Evolutionary conservation across 2,113 vertebrate species (phyloP).

Genomic region (Eira barbara): DNA sequence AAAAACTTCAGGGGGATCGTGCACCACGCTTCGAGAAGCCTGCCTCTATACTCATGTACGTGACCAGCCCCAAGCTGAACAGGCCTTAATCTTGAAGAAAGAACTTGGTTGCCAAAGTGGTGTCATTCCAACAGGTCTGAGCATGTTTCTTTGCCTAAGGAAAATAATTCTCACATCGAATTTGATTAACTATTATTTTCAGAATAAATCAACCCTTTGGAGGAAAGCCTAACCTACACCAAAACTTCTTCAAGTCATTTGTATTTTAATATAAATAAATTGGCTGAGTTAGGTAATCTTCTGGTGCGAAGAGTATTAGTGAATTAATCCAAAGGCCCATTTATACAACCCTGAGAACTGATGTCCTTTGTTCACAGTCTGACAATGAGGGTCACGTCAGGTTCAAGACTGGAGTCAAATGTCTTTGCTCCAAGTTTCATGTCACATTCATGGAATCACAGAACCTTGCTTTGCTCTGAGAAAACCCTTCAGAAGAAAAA

Average conservation of each 20-base stretch:
- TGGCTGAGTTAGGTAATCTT: neutral
- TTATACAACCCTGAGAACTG: neutral
- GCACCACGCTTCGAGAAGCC: neutral
- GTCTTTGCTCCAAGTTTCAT: neutral
- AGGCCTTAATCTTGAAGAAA: neutral
- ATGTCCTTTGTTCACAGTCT: neutral
- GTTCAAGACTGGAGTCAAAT: neutral
- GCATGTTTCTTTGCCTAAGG: neutral
- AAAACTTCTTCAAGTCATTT: constrained; percentile 6
- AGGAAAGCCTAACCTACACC: neutral
- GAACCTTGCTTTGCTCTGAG: neutral
- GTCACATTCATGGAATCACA: neutral
- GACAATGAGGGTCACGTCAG: neutral
- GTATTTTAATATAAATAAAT: constrained; percentile 32
- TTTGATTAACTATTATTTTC: neutral
- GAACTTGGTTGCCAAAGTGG: neutral
- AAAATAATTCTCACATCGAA: neutral
- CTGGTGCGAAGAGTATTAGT: neutral
- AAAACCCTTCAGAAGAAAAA: neutral
- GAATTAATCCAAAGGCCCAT: neutral
- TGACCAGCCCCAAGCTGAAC: neutral
- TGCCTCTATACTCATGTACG: neutral
- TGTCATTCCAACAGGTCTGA: neutral
- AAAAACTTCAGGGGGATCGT: neutral
- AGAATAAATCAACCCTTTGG: neutral